phyloP scores from a whole-genome alignment of 2,888 invertebrate genomes.

The Tiliacea citrago region DNA sequence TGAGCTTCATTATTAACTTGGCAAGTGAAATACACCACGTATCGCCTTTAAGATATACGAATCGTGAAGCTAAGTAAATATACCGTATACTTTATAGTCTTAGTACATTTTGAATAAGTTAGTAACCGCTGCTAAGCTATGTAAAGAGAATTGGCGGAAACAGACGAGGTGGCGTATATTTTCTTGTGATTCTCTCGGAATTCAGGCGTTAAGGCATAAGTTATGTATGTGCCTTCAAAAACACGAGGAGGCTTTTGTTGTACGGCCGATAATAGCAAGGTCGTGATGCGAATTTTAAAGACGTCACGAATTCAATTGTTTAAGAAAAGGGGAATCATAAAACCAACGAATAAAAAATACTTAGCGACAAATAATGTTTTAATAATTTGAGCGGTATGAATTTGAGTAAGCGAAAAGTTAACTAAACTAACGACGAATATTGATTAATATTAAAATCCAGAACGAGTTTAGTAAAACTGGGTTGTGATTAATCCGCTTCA shows the following conservation, averaged over 20 bases:
- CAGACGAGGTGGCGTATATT: slow-evolving; percentile 9
- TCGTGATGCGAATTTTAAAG: not conserved
- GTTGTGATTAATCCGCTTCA: no score
- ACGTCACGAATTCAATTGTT: not conserved
- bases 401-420: no score
- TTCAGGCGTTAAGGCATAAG: slow-evolving; percentile 10
- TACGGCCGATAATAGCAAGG: not conserved
- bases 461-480: no score
- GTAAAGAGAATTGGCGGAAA: slow-evolving; percentile 34
- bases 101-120: slow-evolving; percentile 16
- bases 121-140: slow-evolving; percentile 14
- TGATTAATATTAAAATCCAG: no score
- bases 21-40: not conserved
- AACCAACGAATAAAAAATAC: no score
- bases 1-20: not conserved
- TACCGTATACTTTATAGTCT: slow-evolving; percentile 14
- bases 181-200: slow-evolving; percentile 16
- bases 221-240: slow-evolving; percentile 17
- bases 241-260: not conserved
- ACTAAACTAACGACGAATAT: no score
- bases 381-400: no score
- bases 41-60: not conserved
- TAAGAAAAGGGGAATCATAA: no score
- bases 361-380: no score
- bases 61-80: slow-evolving; percentile 19